Evolutionary conservation across 2,113 vertebrate species (phyloP), one percentile per base, ranked within the genome.

Genomic region (Crotalus helleri): DNA sequence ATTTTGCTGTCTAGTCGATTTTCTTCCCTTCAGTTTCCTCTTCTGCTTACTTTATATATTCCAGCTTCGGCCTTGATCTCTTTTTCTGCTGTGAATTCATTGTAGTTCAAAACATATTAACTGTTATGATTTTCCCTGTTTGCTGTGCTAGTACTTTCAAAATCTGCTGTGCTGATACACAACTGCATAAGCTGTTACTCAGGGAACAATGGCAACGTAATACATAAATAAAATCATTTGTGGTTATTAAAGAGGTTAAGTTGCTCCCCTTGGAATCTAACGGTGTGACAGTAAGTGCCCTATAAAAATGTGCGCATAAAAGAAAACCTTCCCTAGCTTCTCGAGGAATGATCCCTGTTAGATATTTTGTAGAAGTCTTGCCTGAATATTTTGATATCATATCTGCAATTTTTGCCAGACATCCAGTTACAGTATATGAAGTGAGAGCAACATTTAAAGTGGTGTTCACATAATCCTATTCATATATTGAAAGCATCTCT

Each of bases 211-310:
- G 57, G 85, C 57, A 92, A 13, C n/a, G 58, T 91, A 91, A 61
- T 61, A 57, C 85, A 91, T 86, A 86, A 58, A 91, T 87, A 91
- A 87, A 91, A 87, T 10, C 55, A n/a, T 86, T 49, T 91, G 81
- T 87, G 44, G 55, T 87, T 91, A 85, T 87, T 87, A 64, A 61
- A 11, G 51, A 46, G n/a, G 12, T 87, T 92, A 87, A 53, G 29
- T 53, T 61, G 85, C 29, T 61, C 29, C 44, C 85, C 9, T 33
- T 92, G 29, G 44, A 87, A 53, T 92, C 57, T 87, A 58, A 87
- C 85, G 53, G 57, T 53, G 29, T 53, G 57, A 61, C 87, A 64
- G 85, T 57, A 87, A 87, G 39, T 85, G 44, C 15, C 53, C n/a
- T 6, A 17, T 26, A 54, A 54, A 91, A 85, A 85, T 85, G 54